Base-by-base conservation (phyloP, 2,797 vertebrate species). In the Poecile montanus region DNA sequence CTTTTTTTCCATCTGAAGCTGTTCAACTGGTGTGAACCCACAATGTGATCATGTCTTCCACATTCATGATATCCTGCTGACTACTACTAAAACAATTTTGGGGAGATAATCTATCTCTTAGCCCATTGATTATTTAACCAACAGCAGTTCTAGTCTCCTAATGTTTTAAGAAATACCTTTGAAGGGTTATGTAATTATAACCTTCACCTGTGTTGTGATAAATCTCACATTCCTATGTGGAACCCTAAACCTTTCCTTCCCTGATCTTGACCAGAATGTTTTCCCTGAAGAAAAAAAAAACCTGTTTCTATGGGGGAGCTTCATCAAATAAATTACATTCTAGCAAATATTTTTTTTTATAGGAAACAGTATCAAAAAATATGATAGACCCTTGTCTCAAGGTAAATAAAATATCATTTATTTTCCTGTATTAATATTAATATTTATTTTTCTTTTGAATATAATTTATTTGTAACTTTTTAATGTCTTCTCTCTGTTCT, bases 171-270 rank as follows among this genome's bases (percentile, higher is more conserved):
- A 65, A 40, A 53, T 63, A 16, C 5, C 11, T 63, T 57, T 84
- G 34, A 61, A 62, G 5, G 8, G 7, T 53, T 12, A 19, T 71
- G 36, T 66, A 16, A 30, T 93, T 67, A 63, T 22, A 74, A 17
- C 9, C 10, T 10, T 92, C 50, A 63, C 26, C 14, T 71, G 30
- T 56, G 10, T 21, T 27, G 17, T 34, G 26, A 36, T 60, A 11
- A 77, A 71, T 40, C 9, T 54, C 2, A 0, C 9, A 7, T 42
- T 65, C 16, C 19, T 26, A 1, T n/a, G 26, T 54, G 34, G 13
- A 72, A 17, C 7, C 30, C 2, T 19, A 53, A 70, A 34, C 57
- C 53, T 73, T 68, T 75, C 11, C 11, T 83, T 78, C 10, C 11
- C 16, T 34, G 7, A 38, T 48, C 6, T 72, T 48, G 13, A 51